Evolutionary conservation across 2,797 vertebrate species (phyloP).

Genomic region (Pelodytes ibericus): DNA sequence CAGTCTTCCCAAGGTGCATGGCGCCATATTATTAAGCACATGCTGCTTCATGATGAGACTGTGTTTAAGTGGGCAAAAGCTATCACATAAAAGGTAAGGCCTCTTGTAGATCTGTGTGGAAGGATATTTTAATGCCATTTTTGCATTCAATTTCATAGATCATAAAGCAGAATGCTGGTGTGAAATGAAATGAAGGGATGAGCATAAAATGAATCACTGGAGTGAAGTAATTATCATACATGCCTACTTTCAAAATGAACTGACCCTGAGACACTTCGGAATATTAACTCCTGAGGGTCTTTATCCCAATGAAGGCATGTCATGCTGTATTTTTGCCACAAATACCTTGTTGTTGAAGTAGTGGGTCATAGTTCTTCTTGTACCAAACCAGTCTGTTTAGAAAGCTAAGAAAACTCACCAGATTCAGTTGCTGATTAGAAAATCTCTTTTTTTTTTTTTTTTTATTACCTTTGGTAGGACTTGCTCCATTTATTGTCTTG

Average conservation of each 20-base stretch:
- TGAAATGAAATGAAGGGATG: slow-evolving; percentile 41
- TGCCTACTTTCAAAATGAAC: not conserved
- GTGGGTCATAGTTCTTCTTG: too few relatives aligned
- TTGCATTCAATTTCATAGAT: slow-evolving; percentile 49
- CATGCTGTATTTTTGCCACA: too few relatives aligned
- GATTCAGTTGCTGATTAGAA: too few relatives aligned
- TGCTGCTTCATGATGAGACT: slow-evolving; percentile 36
- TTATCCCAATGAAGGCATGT: not conserved
- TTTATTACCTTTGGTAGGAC: too few relatives aligned
- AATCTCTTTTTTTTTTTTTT: too few relatives aligned
- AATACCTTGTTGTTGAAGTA: too few relatives aligned
- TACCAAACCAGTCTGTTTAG: too few relatives aligned
- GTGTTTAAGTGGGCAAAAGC: slow-evolving; percentile 20
- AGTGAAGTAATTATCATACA: slow-evolving; percentile 37
- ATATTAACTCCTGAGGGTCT: not conserved
- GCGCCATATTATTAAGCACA: slow-evolving; percentile 10
- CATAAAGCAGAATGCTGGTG: slow-evolving; percentile 47
- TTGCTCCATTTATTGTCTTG: too few relatives aligned
- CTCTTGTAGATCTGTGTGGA: slow-evolving; percentile 24
- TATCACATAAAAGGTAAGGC: slow-evolving; percentile 1
- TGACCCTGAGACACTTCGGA: not conserved
- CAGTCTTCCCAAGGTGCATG: slow-evolving; percentile 15
- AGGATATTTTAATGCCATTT: slow-evolving; percentile 36
- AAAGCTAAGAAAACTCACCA: too few relatives aligned
- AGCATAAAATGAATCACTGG: slow-evolving; percentile 17